phyloP scores from a whole-genome alignment of 1,140 invertebrate species.

The Drosophila navojoa region DNA sequence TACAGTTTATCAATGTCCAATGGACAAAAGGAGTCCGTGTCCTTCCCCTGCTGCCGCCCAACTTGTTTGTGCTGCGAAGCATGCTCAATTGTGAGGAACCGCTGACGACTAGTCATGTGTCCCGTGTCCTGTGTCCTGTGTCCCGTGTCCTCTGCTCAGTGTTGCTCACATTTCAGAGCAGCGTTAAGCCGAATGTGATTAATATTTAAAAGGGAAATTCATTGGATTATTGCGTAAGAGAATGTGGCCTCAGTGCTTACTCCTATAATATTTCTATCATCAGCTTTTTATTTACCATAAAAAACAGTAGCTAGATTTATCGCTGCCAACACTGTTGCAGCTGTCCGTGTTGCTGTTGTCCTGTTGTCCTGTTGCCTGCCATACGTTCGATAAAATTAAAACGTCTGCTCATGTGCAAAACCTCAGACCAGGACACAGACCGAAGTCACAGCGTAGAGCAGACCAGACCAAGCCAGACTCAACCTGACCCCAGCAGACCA shows the following conservation, averaged over 20 bases:
- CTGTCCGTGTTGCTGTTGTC: not conserved
- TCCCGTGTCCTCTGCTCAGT: constrained; percentile 5
- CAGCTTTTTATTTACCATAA: too few species aligned
- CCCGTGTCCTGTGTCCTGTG: constrained; percentile 24
- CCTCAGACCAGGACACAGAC: constrained; percentile 34
- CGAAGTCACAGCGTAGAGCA: not conserved
- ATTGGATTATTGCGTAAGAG: not conserved
- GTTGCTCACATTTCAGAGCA: not conserved
- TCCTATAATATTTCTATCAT: too few species aligned
- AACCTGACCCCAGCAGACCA: constrained; percentile 24
- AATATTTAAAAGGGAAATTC: not conserved
- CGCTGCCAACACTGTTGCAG: not conserved
- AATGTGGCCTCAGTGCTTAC: too few species aligned
- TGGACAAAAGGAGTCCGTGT: constrained; percentile 30
- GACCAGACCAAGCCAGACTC: constrained; percentile 20
- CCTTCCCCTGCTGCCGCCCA: constrained; percentile 1
- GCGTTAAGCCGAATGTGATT: not conserved
- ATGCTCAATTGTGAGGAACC: constrained; percentile 61
- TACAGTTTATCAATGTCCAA: constrained; percentile 74
- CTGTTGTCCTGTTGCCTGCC: constrained; percentile 36
- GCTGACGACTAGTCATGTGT: constrained; percentile 28
- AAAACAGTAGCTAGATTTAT: not conserved
- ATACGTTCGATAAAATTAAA: constrained; percentile 78
- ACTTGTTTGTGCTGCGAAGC: constrained; percentile 74
- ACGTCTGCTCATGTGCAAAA: constrained; percentile 71